These are phyloP conservation scores for Rhynchomys soricoides DNA, from an alignment of 2,113 vertebrate genomes.

Conservation along the genomic window DNA sequence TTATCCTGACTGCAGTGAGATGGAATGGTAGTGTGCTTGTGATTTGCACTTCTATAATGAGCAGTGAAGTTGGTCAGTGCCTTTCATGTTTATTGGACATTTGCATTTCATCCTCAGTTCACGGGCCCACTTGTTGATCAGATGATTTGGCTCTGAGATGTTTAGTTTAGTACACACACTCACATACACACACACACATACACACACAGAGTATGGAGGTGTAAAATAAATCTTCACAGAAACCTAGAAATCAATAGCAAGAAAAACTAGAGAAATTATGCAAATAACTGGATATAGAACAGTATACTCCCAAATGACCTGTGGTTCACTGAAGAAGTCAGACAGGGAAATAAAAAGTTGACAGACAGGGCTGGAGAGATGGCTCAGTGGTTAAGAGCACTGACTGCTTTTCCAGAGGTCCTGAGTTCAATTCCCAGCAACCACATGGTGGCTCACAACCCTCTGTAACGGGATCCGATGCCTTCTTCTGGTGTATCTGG, in stretches of 20 bases:
- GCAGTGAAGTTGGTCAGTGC: background rate
- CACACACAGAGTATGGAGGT: fast-evolving
- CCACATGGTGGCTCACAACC: too few relatives aligned
- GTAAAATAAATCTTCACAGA: background rate
- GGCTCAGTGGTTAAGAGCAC: background rate
- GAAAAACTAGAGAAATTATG: background rate
- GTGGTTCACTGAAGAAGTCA: background rate
- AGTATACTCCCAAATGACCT: background rate
- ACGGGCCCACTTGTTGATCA: background rate
- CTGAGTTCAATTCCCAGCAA: too few relatives aligned
- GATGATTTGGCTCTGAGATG: background rate
- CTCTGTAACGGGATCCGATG: too few relatives aligned
- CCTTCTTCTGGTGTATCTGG: too few relatives aligned
- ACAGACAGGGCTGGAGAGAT: background rate
- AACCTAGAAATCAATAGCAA: background rate
- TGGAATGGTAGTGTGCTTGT: background rate
- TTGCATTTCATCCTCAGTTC: background rate
- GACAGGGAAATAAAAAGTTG: background rate
- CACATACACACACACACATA: too few relatives aligned
- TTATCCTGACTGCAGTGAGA: background rate
- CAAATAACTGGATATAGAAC: background rate
- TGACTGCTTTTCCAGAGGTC: too few relatives aligned
- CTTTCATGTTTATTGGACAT: background rate
- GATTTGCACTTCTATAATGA: background rate
- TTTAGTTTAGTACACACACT: background rate